These are phyloP conservation scores for Phyllotis vaccarum DNA, from an alignment of 2,797 vertebrate genomes.

Conservation along the genomic window DNA sequence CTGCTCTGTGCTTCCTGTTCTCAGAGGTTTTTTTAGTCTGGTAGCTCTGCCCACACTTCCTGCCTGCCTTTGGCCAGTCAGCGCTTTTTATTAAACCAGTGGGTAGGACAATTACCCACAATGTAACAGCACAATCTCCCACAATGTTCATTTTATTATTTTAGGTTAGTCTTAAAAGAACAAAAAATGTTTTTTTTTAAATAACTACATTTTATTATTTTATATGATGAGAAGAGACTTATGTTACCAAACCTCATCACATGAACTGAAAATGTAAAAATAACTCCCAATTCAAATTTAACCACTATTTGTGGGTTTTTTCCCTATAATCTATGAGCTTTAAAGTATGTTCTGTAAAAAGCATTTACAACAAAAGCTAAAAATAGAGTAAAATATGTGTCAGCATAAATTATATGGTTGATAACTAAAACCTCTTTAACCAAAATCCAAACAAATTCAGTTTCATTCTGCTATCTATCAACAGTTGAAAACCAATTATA, in stretches of 20 bases:
- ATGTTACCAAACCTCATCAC: background rate
- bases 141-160: no score
- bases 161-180: background rate
- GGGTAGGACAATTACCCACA: no score
- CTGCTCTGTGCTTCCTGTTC: no score
- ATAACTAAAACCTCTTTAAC: background rate
- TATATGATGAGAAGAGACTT: background rate
- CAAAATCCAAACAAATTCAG: background rate
- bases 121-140: no score
- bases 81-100: no score
- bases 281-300: background rate
- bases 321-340: background rate
- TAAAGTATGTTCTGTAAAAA: background rate
- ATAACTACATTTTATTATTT: background rate
- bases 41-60: no score
- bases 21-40: no score
- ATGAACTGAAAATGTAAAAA: background rate
- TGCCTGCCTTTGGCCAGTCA: no score
- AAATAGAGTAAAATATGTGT: background rate
- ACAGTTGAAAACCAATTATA: background rate
- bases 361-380: background rate
- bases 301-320: background rate
- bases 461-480: no score
- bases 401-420: conserved; percentile 2
- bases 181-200: background rate